phyloP scores from a whole-genome alignment of 2,888 invertebrate genomes.

The Lycocerus yunnanus region DNA sequence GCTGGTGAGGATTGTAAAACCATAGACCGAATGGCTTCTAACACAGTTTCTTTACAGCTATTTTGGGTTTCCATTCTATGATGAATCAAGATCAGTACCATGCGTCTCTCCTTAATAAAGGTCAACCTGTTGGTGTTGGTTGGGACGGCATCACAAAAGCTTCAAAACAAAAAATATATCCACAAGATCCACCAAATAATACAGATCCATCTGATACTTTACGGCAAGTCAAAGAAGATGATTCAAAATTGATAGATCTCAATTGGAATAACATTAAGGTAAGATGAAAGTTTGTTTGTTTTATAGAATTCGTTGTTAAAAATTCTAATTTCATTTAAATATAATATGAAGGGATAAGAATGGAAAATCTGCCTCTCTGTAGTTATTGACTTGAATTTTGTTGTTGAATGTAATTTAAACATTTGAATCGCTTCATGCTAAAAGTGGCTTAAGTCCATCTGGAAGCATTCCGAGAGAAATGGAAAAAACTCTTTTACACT shows the following conservation, averaged over 20 bases:
- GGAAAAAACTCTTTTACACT: no score
- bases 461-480: no score
- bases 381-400: no score
- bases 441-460: no score
- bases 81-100: slow-evolving; percentile 99
- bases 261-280: slow-evolving; percentile 99
- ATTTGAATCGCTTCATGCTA: no score
- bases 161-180: slow-evolving; percentile 86
- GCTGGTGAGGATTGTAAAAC: slow-evolving; percentile 67
- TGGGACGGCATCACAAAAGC: slow-evolving; percentile 97
- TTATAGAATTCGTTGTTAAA: neutral
- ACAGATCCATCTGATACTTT: slow-evolving; percentile 95
- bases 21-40: neutral
- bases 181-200: slow-evolving; percentile 94
- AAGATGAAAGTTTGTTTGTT: slow-evolving; percentile 86
- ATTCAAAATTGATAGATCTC: slow-evolving; percentile 83
- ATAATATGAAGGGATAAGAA: no score
- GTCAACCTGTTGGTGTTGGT: slow-evolving; percentile 85
- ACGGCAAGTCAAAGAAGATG: slow-evolving; percentile 87
- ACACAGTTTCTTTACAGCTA: slow-evolving; percentile 65
- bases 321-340: no score
- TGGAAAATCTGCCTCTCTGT: no score
- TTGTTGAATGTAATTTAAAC: no score
- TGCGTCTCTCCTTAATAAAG: slow-evolving; percentile 91
- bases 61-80: slow-evolving; percentile 99